Evolutionary conservation across 1,140 invertebrate species (phyloP).

Genomic region (Sinonovacula constricta): DNA sequence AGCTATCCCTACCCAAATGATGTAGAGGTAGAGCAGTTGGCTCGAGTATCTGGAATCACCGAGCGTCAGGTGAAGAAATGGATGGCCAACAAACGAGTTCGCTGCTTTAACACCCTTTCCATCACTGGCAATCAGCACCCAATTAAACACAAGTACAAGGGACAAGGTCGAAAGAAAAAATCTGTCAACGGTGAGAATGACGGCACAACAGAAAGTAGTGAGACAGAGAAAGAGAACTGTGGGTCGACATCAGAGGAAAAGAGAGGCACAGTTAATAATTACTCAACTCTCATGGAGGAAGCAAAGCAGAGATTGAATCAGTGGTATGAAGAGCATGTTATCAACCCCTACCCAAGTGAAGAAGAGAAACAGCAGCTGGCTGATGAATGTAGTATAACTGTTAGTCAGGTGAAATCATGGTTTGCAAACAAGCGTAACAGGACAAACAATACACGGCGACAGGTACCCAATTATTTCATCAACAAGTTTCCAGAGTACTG

Average conservation of each 20-base stretch:
- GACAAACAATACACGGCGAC: slow-evolving; percentile 65
- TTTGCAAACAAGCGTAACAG: slow-evolving; percentile 76
- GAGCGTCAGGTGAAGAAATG: slow-evolving; percentile 71
- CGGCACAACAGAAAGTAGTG: too few relatives aligned
- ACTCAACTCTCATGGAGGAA: slow-evolving; percentile 56
- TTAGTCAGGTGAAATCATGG: slow-evolving; percentile 73
- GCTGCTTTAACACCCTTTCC: slow-evolving; percentile 71
- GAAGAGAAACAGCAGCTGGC: slow-evolving; percentile 69
- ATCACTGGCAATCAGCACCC: slow-evolving; percentile 71
- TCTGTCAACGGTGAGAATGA: neutral
- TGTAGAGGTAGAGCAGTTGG: slow-evolving; percentile 57
- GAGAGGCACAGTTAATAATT: slow-evolving; percentile 52
- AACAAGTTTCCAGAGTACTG: slow-evolving; percentile 63
- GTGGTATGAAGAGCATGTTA: slow-evolving; percentile 67
- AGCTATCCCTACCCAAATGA: slow-evolving; percentile 70
- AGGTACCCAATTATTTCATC: slow-evolving; percentile 70
- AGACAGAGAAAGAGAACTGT: slow-evolving; percentile 50
- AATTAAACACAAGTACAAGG: slow-evolving; percentile 67
- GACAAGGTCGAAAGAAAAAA: slow-evolving; percentile 43
- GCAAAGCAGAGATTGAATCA: slow-evolving; percentile 65
- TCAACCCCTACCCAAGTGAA: slow-evolving; percentile 72
- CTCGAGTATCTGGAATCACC: slow-evolving; percentile 54
- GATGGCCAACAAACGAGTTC: slow-evolving; percentile 73
- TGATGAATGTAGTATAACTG: slow-evolving; percentile 60
- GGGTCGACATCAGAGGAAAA: slow-evolving; percentile 17